Evolutionary conservation across 2,888 invertebrate genomes (phyloP), one percentile per base, ranked within the genome.

Genomic region (Myathropa florea): DNA sequence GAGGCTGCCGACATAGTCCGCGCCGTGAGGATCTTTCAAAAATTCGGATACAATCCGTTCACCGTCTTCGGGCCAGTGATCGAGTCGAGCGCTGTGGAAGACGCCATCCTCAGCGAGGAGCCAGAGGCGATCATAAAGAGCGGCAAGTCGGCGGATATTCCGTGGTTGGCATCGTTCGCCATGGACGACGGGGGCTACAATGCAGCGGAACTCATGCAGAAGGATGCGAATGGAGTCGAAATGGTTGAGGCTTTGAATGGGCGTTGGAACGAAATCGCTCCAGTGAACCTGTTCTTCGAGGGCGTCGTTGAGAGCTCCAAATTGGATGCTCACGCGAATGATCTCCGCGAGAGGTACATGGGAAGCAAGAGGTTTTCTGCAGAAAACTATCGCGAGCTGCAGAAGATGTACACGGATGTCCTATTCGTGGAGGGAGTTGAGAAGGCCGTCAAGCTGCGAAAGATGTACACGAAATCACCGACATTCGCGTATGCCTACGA

Each of bases 101-200:
- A 94, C 24, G 94, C 96, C 0, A 95, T 97, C 91, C 92, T 97
- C 6, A 94, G 94, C 0, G 94, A 95, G 83, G 94, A 95, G 77
- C 97, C 97, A 0, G 94, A 94, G 88, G 93, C 94, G 39, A 93
- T 95, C 0, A 93, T 96, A 0, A 93, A 91, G 80, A 93, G 93
- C 7, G 95, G 95, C 0, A 92, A 94, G 39, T 94, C 95, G 89
- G 93, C 94, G n/a, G 94, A 95, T 83, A 89, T 95, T 9, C 97
- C 97, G 0, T 95, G 96, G 94, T 93, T 97, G 72, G 93, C 95
- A 1, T 95, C 95, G 2, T 94, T 95, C 65, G 95, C 95, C 0
- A 94, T 94, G 24, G 94, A 96, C 67, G 97, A 97, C 91, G 97
- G 97, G 75, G 93, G 96, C 23, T 96, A 95, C 89, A 96, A 96